These are phyloP conservation scores for Tenthredo amoena DNA, from an alignment of 2,888 invertebrate species.

Conservation along the genomic window DNA sequence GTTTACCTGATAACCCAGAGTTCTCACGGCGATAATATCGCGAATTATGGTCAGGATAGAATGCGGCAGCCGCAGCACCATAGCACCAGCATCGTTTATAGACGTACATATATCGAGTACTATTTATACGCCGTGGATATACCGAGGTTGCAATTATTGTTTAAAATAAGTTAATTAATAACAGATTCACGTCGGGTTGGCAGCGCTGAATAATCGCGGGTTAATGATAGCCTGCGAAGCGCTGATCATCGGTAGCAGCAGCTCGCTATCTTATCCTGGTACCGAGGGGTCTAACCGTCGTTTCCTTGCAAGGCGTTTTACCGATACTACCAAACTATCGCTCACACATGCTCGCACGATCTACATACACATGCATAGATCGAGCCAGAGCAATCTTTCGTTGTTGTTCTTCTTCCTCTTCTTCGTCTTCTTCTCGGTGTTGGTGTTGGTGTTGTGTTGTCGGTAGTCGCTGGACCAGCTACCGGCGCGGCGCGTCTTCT, in stretches of 20 bases:
- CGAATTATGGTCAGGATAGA: background rate
- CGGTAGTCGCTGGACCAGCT: background rate
- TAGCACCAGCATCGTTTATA: background rate
- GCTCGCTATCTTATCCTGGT: conserved; percentile 31
- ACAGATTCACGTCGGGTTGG: conserved; percentile 52
- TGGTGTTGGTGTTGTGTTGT: conserved; percentile 5
- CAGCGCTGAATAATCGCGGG: conserved; percentile 53
- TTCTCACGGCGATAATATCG: conserved; percentile 13
- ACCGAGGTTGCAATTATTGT: conserved; percentile 58
- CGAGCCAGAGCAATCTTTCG: conserved; percentile 16
- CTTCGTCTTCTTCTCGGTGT: background rate
- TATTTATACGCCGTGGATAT: conserved; percentile 21
- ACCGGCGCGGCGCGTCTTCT: conserved; percentile 7
- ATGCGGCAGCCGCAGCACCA: background rate
- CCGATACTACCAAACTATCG: background rate
- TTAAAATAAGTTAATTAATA: conserved; percentile 63
- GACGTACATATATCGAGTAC: background rate
- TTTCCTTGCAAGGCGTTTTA: conserved; percentile 8
- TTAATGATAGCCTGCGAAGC: conserved; percentile 52
- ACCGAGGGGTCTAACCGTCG: background rate
- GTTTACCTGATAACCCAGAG: background rate
- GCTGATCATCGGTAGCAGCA: conserved; percentile 51
- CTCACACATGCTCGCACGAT: background rate
- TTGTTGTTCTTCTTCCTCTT: background rate
- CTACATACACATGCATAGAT: background rate